Conservation (phyloP, 2,797 vertebrate genomes). For the Pseudomugil tenellus region DNA sequence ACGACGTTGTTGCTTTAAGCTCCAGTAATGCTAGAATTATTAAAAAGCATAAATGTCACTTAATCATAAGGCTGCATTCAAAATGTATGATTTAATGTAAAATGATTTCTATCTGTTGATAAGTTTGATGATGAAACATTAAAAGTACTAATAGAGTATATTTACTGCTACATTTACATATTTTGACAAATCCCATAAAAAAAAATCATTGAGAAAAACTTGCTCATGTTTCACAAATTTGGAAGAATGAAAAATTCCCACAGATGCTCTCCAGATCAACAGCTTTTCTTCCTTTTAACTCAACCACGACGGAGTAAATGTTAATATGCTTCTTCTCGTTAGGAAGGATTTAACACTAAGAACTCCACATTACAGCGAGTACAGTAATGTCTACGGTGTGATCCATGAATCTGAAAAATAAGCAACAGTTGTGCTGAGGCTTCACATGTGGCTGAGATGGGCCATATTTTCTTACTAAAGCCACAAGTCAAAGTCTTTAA, state of each 20-base stretch:
- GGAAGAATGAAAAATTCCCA: constrained; percentile 4
- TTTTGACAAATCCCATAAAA: neutral
- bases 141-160: neutral
- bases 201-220: constrained; percentile 14
- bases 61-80: neutral
- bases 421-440: constrained; percentile 53
- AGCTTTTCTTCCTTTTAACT: neutral
- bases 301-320: constrained; percentile 2
- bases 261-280: neutral
- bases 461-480: constrained; percentile 61
- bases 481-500: constrained; percentile 73
- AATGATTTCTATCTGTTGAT: neutral
- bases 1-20: neutral
- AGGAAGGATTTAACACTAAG: constrained; percentile 22
- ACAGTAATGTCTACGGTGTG: constrained; percentile 23
- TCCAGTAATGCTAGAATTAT: neutral
- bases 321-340: neutral
- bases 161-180: neutral
- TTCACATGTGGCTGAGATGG: constrained; percentile 67
- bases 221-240: neutral
- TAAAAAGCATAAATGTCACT: neutral
- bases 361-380: constrained; percentile 20
- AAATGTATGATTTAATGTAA: neutral
- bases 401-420: constrained; percentile 56
- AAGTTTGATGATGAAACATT: neutral